phyloP scores from a whole-genome alignment of 2,113 vertebrate species.

The Salminus brasiliensis region DNA sequence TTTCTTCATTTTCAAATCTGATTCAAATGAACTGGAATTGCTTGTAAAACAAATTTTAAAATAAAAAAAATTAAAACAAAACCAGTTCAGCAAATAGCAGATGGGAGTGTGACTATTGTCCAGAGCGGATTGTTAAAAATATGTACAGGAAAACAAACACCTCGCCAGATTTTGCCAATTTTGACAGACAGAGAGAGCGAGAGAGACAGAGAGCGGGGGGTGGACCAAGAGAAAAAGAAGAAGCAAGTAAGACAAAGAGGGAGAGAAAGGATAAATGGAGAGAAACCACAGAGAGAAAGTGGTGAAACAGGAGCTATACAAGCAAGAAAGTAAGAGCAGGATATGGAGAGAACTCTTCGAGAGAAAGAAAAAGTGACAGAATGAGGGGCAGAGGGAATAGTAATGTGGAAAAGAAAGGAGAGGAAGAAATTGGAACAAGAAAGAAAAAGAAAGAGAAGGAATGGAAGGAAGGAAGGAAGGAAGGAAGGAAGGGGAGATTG shows the following conservation, averaged over 20 bases:
- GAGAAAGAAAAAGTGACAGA: slow-evolving; percentile 58
- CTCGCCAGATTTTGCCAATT: slow-evolving; percentile 96
- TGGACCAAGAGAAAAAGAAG: background rate
- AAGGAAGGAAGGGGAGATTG: slow-evolving; percentile 55
- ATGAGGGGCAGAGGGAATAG: slow-evolving; percentile 73
- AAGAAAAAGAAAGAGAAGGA: background rate
- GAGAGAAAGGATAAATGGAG: slow-evolving; percentile 48
- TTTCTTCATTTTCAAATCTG: slow-evolving; percentile 69
- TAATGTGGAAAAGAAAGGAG: too few relatives aligned
- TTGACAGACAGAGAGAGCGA: background rate
- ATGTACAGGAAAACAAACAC: slow-evolving; percentile 85
- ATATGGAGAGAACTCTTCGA: background rate
- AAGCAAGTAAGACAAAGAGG: background rate
- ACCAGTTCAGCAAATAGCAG: slow-evolving; percentile 93
- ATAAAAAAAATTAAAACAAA: slow-evolving; percentile 74
- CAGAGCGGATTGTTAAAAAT: slow-evolving; percentile 87
- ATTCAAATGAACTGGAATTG: slow-evolving; percentile 78
- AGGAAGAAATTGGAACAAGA: slow-evolving; percentile 67
- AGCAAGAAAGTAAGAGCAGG: background rate
- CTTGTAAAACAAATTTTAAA: slow-evolving; percentile 59
- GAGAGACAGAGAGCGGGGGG: background rate
- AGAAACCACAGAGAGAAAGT: slow-evolving; percentile 62
- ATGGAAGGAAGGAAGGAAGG: background rate
- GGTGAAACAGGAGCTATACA: too few relatives aligned
- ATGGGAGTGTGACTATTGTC: slow-evolving; percentile 88